Conservation (phyloP, 2,113 vertebrate genomes). For the Enhydra lutris region DNA sequence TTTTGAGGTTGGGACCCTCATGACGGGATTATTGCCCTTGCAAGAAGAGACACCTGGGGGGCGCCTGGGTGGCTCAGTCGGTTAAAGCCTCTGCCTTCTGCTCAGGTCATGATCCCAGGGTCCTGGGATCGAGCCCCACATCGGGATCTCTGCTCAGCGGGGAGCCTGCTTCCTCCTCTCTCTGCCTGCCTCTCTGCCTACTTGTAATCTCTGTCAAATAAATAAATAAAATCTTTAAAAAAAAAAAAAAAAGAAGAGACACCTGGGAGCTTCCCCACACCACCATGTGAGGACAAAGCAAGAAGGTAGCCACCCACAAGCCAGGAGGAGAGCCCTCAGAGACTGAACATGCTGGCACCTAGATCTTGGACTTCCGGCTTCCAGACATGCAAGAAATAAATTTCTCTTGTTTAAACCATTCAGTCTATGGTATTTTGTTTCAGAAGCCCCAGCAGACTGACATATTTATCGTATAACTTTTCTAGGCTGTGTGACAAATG, state of each 20-base stretch:
- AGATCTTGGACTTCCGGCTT: not conserved
- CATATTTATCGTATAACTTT: not conserved
- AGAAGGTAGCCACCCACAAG: not conserved
- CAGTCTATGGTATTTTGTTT: not conserved
- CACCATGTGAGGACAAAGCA: not conserved
- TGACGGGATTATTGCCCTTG: not conserved
- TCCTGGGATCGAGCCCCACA: too few relatives aligned
- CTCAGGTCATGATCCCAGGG: too few relatives aligned
- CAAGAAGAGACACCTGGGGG: not conserved
- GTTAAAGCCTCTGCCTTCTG: too few relatives aligned
- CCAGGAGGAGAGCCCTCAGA: not conserved
- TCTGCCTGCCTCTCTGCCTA: too few relatives aligned
- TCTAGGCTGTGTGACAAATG: not conserved
- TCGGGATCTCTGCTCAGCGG: too few relatives aligned
- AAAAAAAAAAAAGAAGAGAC: not conserved
- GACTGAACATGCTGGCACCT: not conserved
- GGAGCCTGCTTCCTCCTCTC: too few relatives aligned
- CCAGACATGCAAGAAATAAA: not conserved
- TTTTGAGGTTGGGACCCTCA: not conserved
- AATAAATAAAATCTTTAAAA: too few relatives aligned
- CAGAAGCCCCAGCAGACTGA: not conserved
- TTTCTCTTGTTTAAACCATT: not conserved
- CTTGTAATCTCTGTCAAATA: too few relatives aligned
- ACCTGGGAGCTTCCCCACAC: too few relatives aligned
- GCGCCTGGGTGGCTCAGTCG: too few relatives aligned